Percentiles rank a stretch among this genome's conserved stretches.
These are phyloP conservation scores for Limnephilus lunatus DNA, from an alignment of 2,888 invertebrate genomes.

Conservation along the genomic window DNA sequence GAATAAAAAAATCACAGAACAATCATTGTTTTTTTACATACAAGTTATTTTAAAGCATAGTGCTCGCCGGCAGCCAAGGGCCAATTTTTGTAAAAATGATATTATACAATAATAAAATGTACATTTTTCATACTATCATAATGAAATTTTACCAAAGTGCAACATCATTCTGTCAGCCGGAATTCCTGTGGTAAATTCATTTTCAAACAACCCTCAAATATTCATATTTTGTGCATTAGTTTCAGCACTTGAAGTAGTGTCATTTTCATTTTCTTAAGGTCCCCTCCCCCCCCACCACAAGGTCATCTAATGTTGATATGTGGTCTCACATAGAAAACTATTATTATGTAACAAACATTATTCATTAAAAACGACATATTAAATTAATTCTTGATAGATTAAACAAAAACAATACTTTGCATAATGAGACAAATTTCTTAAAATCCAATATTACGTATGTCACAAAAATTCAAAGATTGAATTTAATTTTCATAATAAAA, in stretches of 20 bases:
- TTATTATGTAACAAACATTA: not conserved
- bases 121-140: too few relatives aligned
- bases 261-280: not conserved
- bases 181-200: not conserved
- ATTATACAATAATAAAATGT: not conserved
- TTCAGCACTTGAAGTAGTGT: not conserved
- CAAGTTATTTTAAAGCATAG: too few relatives aligned
- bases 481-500: not conserved
- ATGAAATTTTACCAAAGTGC: not conserved
- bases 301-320: not conserved
- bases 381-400: not conserved
- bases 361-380: not conserved
- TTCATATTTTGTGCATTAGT: not conserved
- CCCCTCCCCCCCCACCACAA: not conserved
- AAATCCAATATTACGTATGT: not conserved
- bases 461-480: not conserved
- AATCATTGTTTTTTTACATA: not conserved
- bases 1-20: not conserved
- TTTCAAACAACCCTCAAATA: not conserved
- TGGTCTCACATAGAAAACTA: not conserved
- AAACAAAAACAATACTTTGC: not conserved
- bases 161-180: not conserved
- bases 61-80: not conserved
- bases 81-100: not conserved
- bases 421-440: not conserved